Conservation (phyloP, 2,888 invertebrate genomes). For the Spilosoma lubricipeda region DNA sequence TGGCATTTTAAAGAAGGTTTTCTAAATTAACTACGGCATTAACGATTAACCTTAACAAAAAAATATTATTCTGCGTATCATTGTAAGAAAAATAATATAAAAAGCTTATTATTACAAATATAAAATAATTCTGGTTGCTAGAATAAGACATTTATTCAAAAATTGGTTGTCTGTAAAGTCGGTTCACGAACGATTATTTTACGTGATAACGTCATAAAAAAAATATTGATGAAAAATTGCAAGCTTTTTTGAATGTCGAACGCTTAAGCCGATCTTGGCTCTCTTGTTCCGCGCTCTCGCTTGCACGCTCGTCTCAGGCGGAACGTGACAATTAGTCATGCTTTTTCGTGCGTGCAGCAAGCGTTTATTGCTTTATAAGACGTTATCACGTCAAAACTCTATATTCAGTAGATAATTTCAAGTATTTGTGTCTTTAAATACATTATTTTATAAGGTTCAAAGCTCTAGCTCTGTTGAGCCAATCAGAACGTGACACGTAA, state of each 20-base stretch:
- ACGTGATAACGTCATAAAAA: too few relatives aligned
- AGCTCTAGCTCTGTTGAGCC: slow-evolving; percentile 86
- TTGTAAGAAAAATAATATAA: background rate
- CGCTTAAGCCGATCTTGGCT: too few relatives aligned
- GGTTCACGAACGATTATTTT: too few relatives aligned
- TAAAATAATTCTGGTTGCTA: background rate
- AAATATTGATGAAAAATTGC: too few relatives aligned
- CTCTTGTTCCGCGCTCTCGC: too few relatives aligned
- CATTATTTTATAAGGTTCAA: slow-evolving; percentile 74
- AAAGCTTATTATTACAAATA: background rate
- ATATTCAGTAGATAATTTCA: background rate
- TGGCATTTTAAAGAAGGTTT: background rate
- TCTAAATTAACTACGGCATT: background rate
- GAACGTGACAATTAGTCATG: too few relatives aligned
- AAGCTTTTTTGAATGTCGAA: too few relatives aligned
- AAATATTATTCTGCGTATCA: background rate
- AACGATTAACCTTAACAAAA: background rate
- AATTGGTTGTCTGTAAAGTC: too few relatives aligned
- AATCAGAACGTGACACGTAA: slow-evolving; percentile 91
- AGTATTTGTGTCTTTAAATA: background rate
- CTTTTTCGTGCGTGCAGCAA: too few relatives aligned
- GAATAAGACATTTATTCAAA: background rate
- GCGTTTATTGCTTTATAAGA: too few relatives aligned
- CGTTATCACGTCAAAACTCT: background rate
- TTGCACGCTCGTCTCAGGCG: too few relatives aligned